Base-by-base conservation (phyloP, 2,113 vertebrate species). In the Pongo abelii region DNA sequence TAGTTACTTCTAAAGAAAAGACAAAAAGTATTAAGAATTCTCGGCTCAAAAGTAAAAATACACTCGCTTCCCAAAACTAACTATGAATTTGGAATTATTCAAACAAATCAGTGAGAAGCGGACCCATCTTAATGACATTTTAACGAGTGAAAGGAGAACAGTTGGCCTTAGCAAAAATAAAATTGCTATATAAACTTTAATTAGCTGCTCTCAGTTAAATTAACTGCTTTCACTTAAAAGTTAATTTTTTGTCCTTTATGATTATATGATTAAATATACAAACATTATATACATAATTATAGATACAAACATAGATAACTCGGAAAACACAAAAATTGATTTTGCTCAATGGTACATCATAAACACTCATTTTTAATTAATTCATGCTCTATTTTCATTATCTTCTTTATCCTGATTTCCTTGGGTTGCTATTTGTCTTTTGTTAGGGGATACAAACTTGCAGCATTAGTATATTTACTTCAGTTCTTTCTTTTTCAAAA, bases 1-100 rank as follows among this genome's bases (percentile, higher is more conserved):
- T 83, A 67, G 50, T 84, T 64, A 67, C 20, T 90, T 55, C 38
- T 85, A 93, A 95, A 86, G 13, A n/a, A 93, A 92, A 80, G 22
- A 25, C 6, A 43, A 74, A 59, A 87, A 75, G 7, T 59, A n/a
- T 46, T 79, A 92, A 87, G 20, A 91, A 74, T 61, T 84, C 9
- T 74, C 79, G 35, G 46, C 1, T 72, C 4, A 55, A 67, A 84
- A 38, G 25, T 27, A 81, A 89, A 92, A 90, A 92, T 72, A 78
- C 4, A 57, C 25, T 70, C 4, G 14, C 27, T 16, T 94, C 0
- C 25, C 14, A 23, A 94, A 92, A 72, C 38, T 59, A 92, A 72
- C 38, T 59, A 70, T 61, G 32, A 86, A 46, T 64, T 91, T 70
- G 43, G 12, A 85, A 89, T 89, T 89, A 57, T 85, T 95, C 38